phyloP scores from a whole-genome alignment of 2,797 vertebrate species.

The Lepilemur septentrionalis region DNA sequence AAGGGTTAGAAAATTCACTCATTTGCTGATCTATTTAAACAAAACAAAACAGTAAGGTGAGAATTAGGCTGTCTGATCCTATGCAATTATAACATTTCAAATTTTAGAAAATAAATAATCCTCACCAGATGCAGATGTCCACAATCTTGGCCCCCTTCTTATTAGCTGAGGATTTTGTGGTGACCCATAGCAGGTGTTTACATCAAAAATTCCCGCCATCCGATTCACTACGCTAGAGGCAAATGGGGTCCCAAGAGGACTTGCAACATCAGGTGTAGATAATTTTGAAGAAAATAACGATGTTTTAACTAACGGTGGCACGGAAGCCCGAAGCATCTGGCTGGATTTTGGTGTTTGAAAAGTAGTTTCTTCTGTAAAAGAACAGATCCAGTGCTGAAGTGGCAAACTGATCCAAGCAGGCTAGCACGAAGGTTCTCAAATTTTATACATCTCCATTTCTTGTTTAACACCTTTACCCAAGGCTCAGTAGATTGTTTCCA shows the following conservation, averaged over 20 bases:
- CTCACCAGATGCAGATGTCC: conserved; percentile 92
- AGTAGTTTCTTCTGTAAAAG: conserved; percentile 83
- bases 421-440: not conserved
- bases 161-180: conserved; percentile 89
- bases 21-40: conserved; percentile 57
- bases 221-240: conserved; percentile 85
- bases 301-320: conserved; percentile 88
- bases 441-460: not conserved
- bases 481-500: not conserved
- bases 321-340: conserved; percentile 83
- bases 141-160: conserved; percentile 92
- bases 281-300: conserved; percentile 82
- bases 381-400: conserved; percentile 39
- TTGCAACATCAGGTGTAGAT: conserved; percentile 87
- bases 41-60: not conserved
- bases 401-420: not conserved
- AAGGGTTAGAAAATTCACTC: conserved; percentile 63
- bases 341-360: conserved; percentile 85
- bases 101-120: not conserved
- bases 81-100: not conserved
- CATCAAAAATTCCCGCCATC: conserved; percentile 85
- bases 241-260: conserved; percentile 88
- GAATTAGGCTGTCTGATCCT: not conserved
- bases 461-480: not conserved
- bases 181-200: conserved; percentile 87